These are phyloP conservation scores for Hirudinaria manillensis DNA, from an alignment of 2,888 invertebrate species.

Conservation along the genomic window DNA sequence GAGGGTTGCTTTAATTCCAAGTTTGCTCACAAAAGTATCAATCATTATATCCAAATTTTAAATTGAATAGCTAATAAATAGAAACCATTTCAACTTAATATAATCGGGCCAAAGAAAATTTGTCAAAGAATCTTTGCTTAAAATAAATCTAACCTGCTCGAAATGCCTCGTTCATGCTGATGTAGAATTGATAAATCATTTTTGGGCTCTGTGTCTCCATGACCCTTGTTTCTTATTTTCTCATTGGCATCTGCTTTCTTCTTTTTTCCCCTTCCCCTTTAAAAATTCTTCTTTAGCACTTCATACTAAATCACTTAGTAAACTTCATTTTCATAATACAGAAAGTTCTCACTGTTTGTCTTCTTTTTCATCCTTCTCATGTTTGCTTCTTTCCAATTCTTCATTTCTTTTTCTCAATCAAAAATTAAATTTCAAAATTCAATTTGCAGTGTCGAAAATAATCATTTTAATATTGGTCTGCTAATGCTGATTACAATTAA, in stretches of 20 bases:
- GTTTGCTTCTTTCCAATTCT: conserved; percentile 46
- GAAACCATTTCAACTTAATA: too few species aligned
- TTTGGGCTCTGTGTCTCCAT: conserved; percentile 38
- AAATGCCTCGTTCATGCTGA: conserved; percentile 42
- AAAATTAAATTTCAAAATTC: conserved; percentile 1
- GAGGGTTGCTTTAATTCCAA: too few species aligned
- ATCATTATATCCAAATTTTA: too few species aligned
- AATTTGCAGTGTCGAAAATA: too few species aligned
- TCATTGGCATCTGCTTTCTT: conserved; percentile 42
- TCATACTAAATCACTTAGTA: too few species aligned
- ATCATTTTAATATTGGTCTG: too few species aligned
- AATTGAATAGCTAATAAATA: too few species aligned
- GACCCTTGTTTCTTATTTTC: conserved; percentile 44
- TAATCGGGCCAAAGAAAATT: too few species aligned
- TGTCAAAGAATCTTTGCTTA: background rate
- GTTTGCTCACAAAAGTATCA: too few species aligned
- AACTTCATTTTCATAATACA: too few species aligned
- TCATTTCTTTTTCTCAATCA: conserved; percentile 39
- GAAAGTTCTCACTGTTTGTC: too few species aligned
- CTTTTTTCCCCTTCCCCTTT: conserved; percentile 28
- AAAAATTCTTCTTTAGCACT: too few species aligned
- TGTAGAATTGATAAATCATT: conserved; percentile 38
- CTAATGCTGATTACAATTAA: background rate
- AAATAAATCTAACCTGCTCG: conserved; percentile 36
- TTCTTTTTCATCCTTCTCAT: conserved; percentile 44